These are phyloP conservation scores for Bubo scandiacus DNA, from an alignment of 2,113 vertebrate genomes.

Conservation along the genomic window DNA sequence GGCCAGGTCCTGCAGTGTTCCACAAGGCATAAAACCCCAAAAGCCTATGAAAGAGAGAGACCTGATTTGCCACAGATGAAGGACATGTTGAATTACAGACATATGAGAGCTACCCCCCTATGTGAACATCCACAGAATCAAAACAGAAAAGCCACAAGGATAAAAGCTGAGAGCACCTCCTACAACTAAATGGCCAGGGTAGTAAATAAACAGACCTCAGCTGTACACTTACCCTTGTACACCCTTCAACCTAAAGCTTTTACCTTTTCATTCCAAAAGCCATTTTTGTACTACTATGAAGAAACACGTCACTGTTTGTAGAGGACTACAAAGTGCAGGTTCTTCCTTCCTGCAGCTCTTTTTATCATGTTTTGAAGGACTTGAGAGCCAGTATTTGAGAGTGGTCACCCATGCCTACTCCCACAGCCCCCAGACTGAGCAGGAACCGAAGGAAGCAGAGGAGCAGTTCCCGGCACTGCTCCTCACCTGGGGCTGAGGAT, in stretches of 20 bases:
- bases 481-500: neutral
- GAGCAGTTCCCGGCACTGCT: neutral
- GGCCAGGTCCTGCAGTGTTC: neutral
- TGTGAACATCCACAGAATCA: accelerated
- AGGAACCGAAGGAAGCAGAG: accelerated
- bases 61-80: accelerated
- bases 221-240: neutral
- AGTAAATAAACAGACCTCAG: accelerated
- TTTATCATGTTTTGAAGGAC: accelerated
- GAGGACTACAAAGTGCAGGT: accelerated
- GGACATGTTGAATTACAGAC: accelerated
- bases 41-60: neutral
- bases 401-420: accelerated
- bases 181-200: accelerated
- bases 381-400: accelerated
- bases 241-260: neutral
- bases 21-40: neutral
- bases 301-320: accelerated
- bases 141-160: neutral
- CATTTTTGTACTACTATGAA: accelerated
- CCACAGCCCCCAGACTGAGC: accelerated
- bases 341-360: neutral
- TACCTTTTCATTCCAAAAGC: neutral
- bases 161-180: neutral
- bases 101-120: accelerated